phyloP scores from a whole-genome alignment of 2,888 invertebrate genomes.

The Galerucella nymphaeae region DNA sequence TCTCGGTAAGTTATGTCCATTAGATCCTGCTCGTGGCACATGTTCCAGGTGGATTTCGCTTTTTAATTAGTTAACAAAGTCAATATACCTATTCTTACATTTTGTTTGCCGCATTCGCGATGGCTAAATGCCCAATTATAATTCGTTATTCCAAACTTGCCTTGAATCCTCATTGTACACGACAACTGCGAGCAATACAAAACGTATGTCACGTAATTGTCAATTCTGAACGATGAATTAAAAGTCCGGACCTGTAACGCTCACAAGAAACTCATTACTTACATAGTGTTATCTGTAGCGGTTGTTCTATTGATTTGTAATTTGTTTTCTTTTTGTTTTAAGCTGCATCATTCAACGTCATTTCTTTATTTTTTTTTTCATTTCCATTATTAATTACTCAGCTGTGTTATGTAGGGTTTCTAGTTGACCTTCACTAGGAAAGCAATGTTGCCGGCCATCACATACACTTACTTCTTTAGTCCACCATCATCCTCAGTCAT shows the following conservation, averaged over 20 bases:
- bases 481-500: background rate
- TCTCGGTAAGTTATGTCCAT: too few relatives aligned
- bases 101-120: too few relatives aligned
- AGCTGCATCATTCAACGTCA: slow-evolving; percentile 9
- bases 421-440: slow-evolving; percentile 28
- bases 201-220: too few relatives aligned
- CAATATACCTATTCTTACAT: too few relatives aligned
- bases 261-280: slow-evolving; percentile 9
- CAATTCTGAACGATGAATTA: too few relatives aligned
- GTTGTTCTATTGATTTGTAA: slow-evolving; percentile 10
- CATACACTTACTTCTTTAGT: background rate
- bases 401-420: slow-evolving; percentile 29
- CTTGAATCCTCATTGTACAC: too few relatives aligned
- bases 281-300: slow-evolving; percentile 10
- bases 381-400: slow-evolving; percentile 14
- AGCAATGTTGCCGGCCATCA: background rate
- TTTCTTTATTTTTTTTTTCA: background rate
- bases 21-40: too few relatives aligned
- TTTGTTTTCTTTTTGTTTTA: slow-evolving; percentile 5
- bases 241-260: background rate
- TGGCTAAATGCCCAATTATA: too few relatives aligned
- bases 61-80: too few relatives aligned
- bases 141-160: too few relatives aligned
- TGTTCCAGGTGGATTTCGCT: too few relatives aligned
- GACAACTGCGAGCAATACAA: too few relatives aligned